These are phyloP conservation scores for Tribolium madens DNA, from an alignment of 1,140 invertebrate species.

Conservation along the genomic window DNA sequence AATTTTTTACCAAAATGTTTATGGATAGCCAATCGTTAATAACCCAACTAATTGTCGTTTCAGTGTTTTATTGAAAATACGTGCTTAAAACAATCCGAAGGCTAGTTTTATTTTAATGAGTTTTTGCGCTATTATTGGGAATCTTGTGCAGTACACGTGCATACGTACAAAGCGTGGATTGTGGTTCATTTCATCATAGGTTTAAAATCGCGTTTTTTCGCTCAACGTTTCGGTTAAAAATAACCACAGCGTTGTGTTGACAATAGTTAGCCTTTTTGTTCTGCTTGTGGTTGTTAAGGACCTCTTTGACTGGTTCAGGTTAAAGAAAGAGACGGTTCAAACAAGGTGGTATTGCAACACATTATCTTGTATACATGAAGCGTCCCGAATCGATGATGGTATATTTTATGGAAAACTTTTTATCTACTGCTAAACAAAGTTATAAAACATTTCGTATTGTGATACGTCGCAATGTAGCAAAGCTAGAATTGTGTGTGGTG, in stretches of 20 bases:
- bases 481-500: slow-evolving; percentile 28
- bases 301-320: background rate
- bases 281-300: background rate
- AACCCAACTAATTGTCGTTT: too few species aligned
- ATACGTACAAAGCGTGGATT: too few species aligned
- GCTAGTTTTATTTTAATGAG: too few species aligned
- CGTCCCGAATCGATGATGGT: slow-evolving; percentile 4
- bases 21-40: too few species aligned
- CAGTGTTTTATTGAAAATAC: too few species aligned
- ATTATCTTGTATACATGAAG: slow-evolving; percentile 29
- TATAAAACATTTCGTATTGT: slow-evolving; percentile 32
- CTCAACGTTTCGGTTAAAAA: slow-evolving; percentile 3
- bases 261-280: slow-evolving; percentile 34
- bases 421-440: slow-evolving; percentile 14
- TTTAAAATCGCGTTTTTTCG: too few species aligned
- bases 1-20: too few species aligned
- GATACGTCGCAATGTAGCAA: background rate
- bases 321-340: slow-evolving; percentile 4
- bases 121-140: too few species aligned
- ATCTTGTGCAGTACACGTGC: too few species aligned
- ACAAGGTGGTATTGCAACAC: slow-evolving; percentile 6
- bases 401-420: slow-evolving; percentile 25
- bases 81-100: too few species aligned
- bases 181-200: too few species aligned
- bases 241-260: slow-evolving; percentile 25